Base-by-base conservation (phyloP, 2,888 invertebrate genomes). In the Orthosia incerta region DNA sequence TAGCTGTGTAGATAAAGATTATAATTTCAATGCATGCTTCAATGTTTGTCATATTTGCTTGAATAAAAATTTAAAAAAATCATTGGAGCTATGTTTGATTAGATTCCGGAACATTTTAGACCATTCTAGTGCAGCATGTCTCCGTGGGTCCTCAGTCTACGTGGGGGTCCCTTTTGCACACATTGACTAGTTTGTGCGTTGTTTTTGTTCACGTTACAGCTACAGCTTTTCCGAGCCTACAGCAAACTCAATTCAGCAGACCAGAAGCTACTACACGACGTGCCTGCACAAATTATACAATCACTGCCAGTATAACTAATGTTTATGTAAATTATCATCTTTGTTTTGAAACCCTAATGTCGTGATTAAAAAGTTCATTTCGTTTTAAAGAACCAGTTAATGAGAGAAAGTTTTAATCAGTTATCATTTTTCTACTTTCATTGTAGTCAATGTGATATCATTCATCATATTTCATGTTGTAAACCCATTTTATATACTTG, bases 1-100 rank as follows among this genome's bases (percentile, higher is more conserved):
- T 88, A 88, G 88, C 86, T 89, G 85, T 91, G 91, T 93, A 94
- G 92, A 91, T 93, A 92, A 92, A 91, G 89, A 89, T 89, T 89
- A 89, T 90, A 86, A 90, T 90, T 90, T 91, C 90, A 92, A 88
- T 94, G 92, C 93, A 93, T 95, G 94, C 92, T 92, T 93, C 86
- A 87, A 93, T 93, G 91, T 94, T 93, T 95, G 95, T 95, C 95
- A 94, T 93, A 92, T 90, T 93, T 95, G 95, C 95, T 95, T 95
- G 82, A 95, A 95, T 95, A 95, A 95, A 95, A 90, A 84, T 87
- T 85, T 89, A 84, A 86, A 93, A 94, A 92, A 88, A 87, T 85
- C 86, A 87, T 82, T 86, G 63, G 79, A 85, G 84, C 80, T 82
- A 89, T 93, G 88, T 93, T 93, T 90, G 80, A 86, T 87, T 86